Evolutionary conservation across 1,140 invertebrate species (phyloP), one percentile per base, ranked within the genome.

Genomic region (Mylabris phalerata): DNA sequence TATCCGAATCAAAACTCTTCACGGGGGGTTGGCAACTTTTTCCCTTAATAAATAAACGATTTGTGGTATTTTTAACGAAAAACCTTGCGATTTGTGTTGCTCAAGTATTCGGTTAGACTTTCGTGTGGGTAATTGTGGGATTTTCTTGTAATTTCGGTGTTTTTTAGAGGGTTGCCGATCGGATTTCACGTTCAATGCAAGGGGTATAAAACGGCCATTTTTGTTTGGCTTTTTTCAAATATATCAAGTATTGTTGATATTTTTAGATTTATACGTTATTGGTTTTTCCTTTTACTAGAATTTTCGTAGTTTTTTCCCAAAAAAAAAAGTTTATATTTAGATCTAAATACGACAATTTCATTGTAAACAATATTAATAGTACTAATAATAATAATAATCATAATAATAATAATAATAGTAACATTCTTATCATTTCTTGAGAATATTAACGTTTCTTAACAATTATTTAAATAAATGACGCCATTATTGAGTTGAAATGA

Each of bases 191-290:
- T 32, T 32, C 4, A 19, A 19, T 19, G 19, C 19, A 5, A 32
- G 40, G 51, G 51, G 51, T 42, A 44, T 45, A 54, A 54, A 54
- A 13, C 46, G 25, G 51, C 51, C 51, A 54, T 54, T 38, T 54
- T 54, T 54, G 51, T 54, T 54, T 45, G 38, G 51, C 32, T 11
- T 54, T 54, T 13, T 25, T 47, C 4, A 1, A 9, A 26, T 47
- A 47, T 25, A 47, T 24, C 24, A 47, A 19, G 3, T 19, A 25
- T 48, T 48, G 47, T 48, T 25, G 47, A 32, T 32, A 32, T 32
- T 32, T 32, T 32, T 32, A 32, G 32, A 32, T 32, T 32, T 32
- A 7, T 32, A 4, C 7, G 32, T 7, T 32, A 7, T 32, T 5
- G 32, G 32, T 5, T 32, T 32, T 32, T 32, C 32, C 32, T 7